Evolutionary conservation across 2,113 vertebrate species (phyloP).

Genomic region (Prolemur simus): DNA sequence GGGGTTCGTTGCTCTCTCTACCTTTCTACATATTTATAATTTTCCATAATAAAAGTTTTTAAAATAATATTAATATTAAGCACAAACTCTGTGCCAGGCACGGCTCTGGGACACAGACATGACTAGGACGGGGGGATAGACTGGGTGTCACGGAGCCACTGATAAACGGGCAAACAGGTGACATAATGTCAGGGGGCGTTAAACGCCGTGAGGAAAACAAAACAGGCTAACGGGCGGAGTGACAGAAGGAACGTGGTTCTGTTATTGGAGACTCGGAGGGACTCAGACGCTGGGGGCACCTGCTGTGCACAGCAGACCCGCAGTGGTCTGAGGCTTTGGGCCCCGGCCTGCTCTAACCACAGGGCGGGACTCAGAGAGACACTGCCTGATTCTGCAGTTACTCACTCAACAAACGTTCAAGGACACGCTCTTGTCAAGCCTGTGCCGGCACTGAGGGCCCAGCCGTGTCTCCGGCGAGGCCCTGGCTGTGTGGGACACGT

Average conservation of each 20-base stretch:
- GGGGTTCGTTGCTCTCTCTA: neutral
- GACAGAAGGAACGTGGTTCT: too few species aligned
- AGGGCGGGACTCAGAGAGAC: neutral
- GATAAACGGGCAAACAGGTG: too few species aligned
- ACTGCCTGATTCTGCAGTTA: too few species aligned
- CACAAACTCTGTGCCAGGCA: too few species aligned
- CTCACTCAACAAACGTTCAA: neutral
- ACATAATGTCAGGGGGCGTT: too few species aligned
- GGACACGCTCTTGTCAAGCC: neutral
- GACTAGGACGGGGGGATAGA: too few species aligned
- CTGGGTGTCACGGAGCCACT: too few species aligned
- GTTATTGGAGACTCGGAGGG: too few species aligned
- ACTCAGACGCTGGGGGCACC: accelerated
- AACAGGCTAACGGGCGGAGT: too few species aligned
- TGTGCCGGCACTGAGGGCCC: too few species aligned
- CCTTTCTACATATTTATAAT: neutral
- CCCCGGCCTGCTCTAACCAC: neutral
- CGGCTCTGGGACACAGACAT: too few species aligned
- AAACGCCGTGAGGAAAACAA: too few species aligned
- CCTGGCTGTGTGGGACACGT: neutral
- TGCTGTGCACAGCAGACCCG: accelerated
- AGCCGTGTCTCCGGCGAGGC: neutral
- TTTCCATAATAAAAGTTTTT: neutral
- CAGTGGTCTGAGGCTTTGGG: accelerated
- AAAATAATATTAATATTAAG: neutral